phyloP scores from a whole-genome alignment of 2,113 vertebrate species.

The Xyliphius kryptos region DNA sequence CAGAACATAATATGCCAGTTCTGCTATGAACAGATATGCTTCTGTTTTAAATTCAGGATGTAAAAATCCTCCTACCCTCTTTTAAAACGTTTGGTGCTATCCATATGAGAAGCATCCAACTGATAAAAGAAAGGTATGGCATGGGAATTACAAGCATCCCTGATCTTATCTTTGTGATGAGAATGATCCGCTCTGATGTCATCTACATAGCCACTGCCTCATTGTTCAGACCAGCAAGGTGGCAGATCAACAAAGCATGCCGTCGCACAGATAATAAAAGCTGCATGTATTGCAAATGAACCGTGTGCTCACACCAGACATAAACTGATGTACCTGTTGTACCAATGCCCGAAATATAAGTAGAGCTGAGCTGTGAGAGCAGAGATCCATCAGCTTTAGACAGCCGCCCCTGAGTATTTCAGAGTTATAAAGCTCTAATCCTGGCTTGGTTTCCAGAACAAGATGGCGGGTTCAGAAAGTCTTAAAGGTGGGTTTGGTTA shows the following conservation, averaged over 20 bases:
- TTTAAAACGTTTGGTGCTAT: slow-evolving; percentile 20
- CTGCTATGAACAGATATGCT: too few relatives aligned
- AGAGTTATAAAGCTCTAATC: too few relatives aligned
- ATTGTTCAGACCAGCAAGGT: slow-evolving; percentile 15
- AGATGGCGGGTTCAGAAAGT: background rate
- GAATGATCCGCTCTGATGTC: slow-evolving; percentile 26
- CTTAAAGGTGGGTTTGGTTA: slow-evolving; percentile 6
- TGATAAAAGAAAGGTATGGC: too few relatives aligned
- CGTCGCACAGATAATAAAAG: slow-evolving; percentile 7
- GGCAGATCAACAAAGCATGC: background rate
- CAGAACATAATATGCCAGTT: too few relatives aligned
- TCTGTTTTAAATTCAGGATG: slow-evolving; percentile 23
- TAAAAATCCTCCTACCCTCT: slow-evolving; percentile 19
- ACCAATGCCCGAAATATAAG: too few relatives aligned
- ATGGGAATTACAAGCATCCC: too few relatives aligned
- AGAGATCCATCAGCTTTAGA: too few relatives aligned
- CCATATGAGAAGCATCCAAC: too few relatives aligned
- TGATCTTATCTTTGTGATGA: too few relatives aligned
- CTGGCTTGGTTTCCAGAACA: too few relatives aligned
- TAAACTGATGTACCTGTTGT: background rate
- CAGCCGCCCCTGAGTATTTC: too few relatives aligned
- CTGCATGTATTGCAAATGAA: slow-evolving; percentile 7
- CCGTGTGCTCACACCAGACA: background rate
- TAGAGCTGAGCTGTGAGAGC: too few relatives aligned
- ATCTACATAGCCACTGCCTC: slow-evolving; percentile 8